A percentile compares a stretch with the other conserved stretches of the same genome.
These are phyloP conservation scores for Prosopocoilus inquinatus DNA, from an alignment of 2,888 invertebrate genomes.

Conservation along the genomic window DNA sequence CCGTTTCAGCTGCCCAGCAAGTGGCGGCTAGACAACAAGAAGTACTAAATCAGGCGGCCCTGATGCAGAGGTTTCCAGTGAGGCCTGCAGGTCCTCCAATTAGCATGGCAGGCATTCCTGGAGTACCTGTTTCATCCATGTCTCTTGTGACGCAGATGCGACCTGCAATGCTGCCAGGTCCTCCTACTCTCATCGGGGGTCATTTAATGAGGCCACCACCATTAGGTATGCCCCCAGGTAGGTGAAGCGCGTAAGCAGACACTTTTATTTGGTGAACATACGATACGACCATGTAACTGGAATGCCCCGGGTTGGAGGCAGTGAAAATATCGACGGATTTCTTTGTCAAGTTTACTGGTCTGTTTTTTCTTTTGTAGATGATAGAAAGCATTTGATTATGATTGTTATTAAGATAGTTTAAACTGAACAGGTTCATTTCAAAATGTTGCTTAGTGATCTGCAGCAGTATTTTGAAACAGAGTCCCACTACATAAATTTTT, in stretches of 20 bases:
- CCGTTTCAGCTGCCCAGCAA: conserved; percentile 53
- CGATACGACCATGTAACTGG: background rate
- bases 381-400: no score
- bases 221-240: conserved; percentile 66
- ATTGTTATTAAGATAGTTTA: no score
- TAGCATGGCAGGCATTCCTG: conserved; percentile 53
- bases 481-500: no score
- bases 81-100: conserved; percentile 50
- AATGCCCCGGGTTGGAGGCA: background rate
- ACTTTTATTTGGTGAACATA: no score
- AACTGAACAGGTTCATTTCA: no score
- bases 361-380: background rate
- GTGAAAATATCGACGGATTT: background rate
- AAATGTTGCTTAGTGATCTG: no score
- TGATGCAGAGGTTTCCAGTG: conserved; percentile 52
- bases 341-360: background rate
- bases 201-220: conserved; percentile 65
- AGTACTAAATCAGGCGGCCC: conserved; percentile 43
- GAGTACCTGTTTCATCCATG: conserved; percentile 52
- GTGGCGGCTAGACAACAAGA: conserved; percentile 52
- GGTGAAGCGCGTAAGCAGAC: conserved; percentile 38
- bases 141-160: conserved; percentile 57
- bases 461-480: no score
- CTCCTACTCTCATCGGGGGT: conserved; percentile 56
- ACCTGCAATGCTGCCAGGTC: conserved; percentile 54